Base-by-base conservation (phyloP, 2,888 invertebrate genomes). In the Cryptus armator region DNA sequence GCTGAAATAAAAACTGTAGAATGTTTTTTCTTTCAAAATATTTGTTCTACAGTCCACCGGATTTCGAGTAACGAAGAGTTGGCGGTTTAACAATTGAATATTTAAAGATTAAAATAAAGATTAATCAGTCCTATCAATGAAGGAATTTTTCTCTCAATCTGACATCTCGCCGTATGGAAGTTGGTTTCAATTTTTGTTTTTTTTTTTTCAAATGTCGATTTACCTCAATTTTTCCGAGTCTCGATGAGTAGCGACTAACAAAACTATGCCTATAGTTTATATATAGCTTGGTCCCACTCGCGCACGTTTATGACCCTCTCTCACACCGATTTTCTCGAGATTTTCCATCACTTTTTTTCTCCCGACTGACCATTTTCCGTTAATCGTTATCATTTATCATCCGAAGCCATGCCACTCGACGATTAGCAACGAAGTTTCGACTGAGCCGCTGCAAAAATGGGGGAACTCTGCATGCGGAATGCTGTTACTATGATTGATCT, bases 401-500 rank as follows among this genome's bases (percentile, higher is more conserved):
- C 9, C 37, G 37, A 37, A 37, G 44, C 43, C 32, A 32, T 19
- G 19, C 62, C n/a, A 43, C 72, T 72, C 64, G 68, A 64, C 16
- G 53, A 53, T n/a, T 53, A 37, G 19, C 53, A 75, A 43, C 29
- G 56, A 59, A 48, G 24, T 79, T 44, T 75, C 51, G 44, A 51
- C 16, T 29, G 19, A 19, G 16, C 29, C 43, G 71, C 71, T 76
- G 56, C 19, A 14, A 67, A 53, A 53, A 9, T n/a, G 24, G 44
- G 62, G 51, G 14, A 59, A 44, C 66, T 83, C 29, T 81, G 83
- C 76, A 84, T 81, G 84, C 62, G 71, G 81, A 77, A 84, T 81
- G 84, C 46, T 48, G 14, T 74, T 19, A 48, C 32, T 64, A 74
- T n/a, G 46, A 24, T 43, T 32, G 53, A 43, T 51, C 48, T 56